Conservation (phyloP, 2,797 vertebrate genomes). For the Cyclura pinguis region DNA sequence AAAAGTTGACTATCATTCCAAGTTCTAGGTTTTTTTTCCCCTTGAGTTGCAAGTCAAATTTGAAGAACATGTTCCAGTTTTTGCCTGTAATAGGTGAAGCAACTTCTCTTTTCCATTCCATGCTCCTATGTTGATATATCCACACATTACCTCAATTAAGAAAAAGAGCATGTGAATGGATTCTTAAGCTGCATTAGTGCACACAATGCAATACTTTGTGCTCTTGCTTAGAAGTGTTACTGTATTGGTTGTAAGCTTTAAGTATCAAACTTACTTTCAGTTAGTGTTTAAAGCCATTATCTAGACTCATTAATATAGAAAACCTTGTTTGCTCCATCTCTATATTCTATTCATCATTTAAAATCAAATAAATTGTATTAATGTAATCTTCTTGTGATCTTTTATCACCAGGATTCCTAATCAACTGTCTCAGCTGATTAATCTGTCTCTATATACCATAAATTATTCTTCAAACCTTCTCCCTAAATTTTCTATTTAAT, state of each 20-base stretch:
- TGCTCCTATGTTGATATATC: too few species aligned
- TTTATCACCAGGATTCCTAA: slow-evolving; percentile 42
- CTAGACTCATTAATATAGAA: not conserved
- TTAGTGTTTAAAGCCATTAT: not conserved
- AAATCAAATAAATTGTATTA: slow-evolving; percentile 43
- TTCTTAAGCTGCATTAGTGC: not conserved
- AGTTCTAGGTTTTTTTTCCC: not conserved
- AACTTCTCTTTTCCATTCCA: not conserved
- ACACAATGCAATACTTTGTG: not conserved
- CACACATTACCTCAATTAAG: not conserved
- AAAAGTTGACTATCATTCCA: not conserved
- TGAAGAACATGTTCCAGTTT: not conserved
- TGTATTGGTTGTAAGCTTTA: slow-evolving; percentile 2
- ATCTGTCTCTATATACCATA: slow-evolving; percentile 38
- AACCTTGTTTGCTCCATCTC: not conserved
- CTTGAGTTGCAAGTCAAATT: not conserved
- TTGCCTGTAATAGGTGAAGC: not conserved
- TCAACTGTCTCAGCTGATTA: slow-evolving; percentile 52
- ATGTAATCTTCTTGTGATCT: slow-evolving; percentile 39
- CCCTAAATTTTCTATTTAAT: slow-evolving; percentile 38
- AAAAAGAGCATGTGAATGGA: not conserved
- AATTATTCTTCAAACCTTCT: slow-evolving; percentile 35
- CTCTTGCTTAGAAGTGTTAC: not conserved
- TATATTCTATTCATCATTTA: slow-evolving; percentile 29
- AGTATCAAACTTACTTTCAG: not conserved